Evolutionary conservation across 2,797 vertebrate species (phyloP), one percentile per base, ranked within the genome.

Genomic region (Leucoraja ocellata): DNA sequence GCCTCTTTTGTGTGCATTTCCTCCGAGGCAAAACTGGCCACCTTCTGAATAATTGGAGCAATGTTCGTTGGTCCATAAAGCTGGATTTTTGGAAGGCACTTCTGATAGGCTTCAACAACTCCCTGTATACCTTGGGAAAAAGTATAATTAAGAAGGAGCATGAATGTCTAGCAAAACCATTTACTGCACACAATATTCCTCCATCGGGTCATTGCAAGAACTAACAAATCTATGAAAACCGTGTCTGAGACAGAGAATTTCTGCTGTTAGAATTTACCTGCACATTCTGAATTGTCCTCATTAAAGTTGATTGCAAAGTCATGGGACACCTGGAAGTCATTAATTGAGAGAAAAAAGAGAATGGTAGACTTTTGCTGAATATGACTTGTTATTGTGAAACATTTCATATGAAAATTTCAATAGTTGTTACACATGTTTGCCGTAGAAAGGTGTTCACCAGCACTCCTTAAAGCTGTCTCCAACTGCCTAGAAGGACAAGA

Each of bases 301-400:
- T 99, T 99, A 95, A 99, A 99, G 97, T 99, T 99, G 96, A 99
- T 99, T 78, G 99, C 98, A 93, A 99, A 99, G 97, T 99, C 99
- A 93, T 99, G 99, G 80, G 98, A 99, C 93, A 99, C 98, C 99
- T 99, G 95, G 93, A 94, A 93, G 73, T 25, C 5, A 74, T 63
- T 14, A 63, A 86, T 84, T 84, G 81, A 86, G 46, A 21, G 2
- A 28, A 28, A 71, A 71, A 39, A 71, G 28, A 6, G 14, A 73
- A 28, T 7, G 4, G 73, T 91, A 91, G 46, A 81, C 0, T 1
- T 3, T 74, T 54, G 25, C 28, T 6, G 2, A 39, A 28, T 76
- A 76, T n/a, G 54, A 76, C 0, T 16, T 28, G 71, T 14, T 54
- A 23, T 25, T 74, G 36, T 25, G 23, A 74, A 74, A 46, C 54